phyloP scores from a whole-genome alignment of 1,140 invertebrate genomes.

The Papilio aristodemus region DNA sequence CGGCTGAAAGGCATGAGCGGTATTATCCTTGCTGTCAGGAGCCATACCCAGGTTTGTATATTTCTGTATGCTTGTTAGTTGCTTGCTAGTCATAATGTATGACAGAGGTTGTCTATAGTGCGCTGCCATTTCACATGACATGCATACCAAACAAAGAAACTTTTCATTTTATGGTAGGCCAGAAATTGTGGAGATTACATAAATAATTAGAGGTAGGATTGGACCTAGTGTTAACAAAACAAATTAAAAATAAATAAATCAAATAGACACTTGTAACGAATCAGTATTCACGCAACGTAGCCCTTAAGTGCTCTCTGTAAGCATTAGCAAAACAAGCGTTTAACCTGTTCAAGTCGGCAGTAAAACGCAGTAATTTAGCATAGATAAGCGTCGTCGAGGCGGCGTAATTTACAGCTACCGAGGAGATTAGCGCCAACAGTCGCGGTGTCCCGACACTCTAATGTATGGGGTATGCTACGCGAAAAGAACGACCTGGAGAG shows the following conservation, averaged over 20 bases:
- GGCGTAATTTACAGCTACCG: slow-evolving; percentile 52
- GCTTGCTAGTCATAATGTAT: too few species aligned
- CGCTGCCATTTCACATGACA: too few species aligned
- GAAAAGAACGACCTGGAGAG: slow-evolving; percentile 24
- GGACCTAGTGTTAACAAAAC: background rate
- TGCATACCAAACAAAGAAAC: too few species aligned
- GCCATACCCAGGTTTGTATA: slow-evolving; percentile 87
- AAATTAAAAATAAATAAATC: slow-evolving; percentile 30
- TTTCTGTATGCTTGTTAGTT: too few species aligned
- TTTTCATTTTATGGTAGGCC: too few species aligned
- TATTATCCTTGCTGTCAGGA: slow-evolving; percentile 94
- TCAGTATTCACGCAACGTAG: slow-evolving; percentile 52
- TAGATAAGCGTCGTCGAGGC: slow-evolving; percentile 63
- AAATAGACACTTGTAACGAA: slow-evolving; percentile 35
- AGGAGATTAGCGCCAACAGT: slow-evolving; percentile 48
- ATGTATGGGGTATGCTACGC: slow-evolving; percentile 27
- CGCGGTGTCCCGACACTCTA: slow-evolving; percentile 24
- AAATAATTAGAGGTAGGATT: background rate
- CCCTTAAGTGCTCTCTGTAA: slow-evolving; percentile 44
- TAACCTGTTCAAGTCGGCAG: slow-evolving; percentile 56
- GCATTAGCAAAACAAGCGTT: slow-evolving; percentile 63
- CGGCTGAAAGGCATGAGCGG: slow-evolving; percentile 93
- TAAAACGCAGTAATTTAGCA: slow-evolving; percentile 62
- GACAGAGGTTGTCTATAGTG: too few species aligned
- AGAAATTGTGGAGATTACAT: too few species aligned